Evolutionary conservation across 2,797 vertebrate genomes (phyloP), one percentile per base, ranked within the genome.

Genomic region (Urophycis tenuis): DNA sequence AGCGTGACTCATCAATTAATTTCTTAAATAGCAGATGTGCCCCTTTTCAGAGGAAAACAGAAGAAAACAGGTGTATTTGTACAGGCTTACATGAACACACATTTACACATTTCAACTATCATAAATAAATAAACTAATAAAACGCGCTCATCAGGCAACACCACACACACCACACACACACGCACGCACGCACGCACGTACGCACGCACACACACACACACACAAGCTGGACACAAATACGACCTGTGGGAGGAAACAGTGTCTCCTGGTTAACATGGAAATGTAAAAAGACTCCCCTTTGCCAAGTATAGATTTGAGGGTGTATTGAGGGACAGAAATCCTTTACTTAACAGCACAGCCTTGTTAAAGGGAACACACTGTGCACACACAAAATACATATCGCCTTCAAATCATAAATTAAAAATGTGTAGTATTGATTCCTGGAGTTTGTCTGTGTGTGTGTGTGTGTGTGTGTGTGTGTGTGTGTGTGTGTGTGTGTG

Each of bases 311-410:
- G 87, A 90, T 88, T 90, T 90, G 87, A 82, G 84, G 79, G 81
- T 83, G 79, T 87, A 85, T 83, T 88, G 85, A 90, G 89, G 81
- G 87, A 91, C 84, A 81, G 81, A 78, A 83, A 87, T 87, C 82
- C 85, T 87, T 87, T 88, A 91, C 84, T 86, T 83, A 83, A 81
- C 86, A 77, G 86, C 74, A 82, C 9, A 88, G 83, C 77, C 86
- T 87, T 86, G 87, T 88, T 89, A 87, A 88, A 85, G 85, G 85
- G 80, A 84, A 82, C 86, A 85, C 82, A 81, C 64, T 79, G 75
- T 75, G 80, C 77, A 82, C 83, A 41, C 60, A 83, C 76, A 80
- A 82, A 72, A 53, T 84, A 87, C 82, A 70, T 70, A 31, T 30
- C 25, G 67, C 67, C 25, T 29, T 70, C 30, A 70, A 70, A 70